These are phyloP conservation scores for Drosophila multiciliata DNA, from an alignment of 2,888 invertebrate genomes.

Conservation along the genomic window DNA sequence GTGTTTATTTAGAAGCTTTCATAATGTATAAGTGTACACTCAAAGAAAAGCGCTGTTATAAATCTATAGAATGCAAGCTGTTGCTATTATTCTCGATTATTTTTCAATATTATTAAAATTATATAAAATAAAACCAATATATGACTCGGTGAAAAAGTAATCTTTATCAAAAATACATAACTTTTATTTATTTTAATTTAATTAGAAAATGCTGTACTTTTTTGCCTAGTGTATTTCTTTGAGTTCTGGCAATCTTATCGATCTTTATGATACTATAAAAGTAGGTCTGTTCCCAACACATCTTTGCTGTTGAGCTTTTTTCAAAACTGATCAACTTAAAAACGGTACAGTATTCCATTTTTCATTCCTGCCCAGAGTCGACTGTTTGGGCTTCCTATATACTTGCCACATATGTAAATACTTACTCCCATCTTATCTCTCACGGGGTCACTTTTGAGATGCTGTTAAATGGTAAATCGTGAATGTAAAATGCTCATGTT, in stretches of 20 bases:
- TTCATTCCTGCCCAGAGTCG: background rate
- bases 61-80: background rate
- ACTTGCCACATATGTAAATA: background rate
- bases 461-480: conserved; percentile 8
- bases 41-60: background rate
- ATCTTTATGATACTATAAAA: background rate
- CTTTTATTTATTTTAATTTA: background rate
- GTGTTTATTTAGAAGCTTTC: conserved; percentile 40
- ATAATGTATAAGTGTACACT: conserved; percentile 12
- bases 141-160: background rate
- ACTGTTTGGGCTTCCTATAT: conserved; percentile 1
- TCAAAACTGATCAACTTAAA: conserved; percentile 1
- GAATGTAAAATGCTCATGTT: conserved; percentile 14
- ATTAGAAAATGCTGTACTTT: background rate
- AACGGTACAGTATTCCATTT: background rate
- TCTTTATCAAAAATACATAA: background rate
- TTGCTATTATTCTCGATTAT: background rate
- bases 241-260: conserved; percentile 24
- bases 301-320: background rate
- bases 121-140: background rate
- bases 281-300: background rate
- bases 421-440: conserved; percentile 27
- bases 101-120: background rate
- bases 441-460: conserved; percentile 1
- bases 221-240: background rate